phyloP scores from a whole-genome alignment of 1,140 invertebrate species.

The Pseudobourletiella spinata region DNA sequence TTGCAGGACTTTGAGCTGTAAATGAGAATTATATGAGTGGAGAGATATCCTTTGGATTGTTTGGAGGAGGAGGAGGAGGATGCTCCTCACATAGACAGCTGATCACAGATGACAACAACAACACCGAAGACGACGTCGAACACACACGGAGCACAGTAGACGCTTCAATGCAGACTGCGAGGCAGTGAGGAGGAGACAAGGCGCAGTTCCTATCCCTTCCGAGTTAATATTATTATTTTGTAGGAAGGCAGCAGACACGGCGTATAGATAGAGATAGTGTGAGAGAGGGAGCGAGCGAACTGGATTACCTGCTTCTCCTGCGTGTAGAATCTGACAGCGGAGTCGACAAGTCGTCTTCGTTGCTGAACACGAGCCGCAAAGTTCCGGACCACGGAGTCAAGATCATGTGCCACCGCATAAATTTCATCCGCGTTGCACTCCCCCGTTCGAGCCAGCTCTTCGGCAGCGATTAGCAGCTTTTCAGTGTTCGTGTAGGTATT shows the following conservation, averaged over 20 bases:
- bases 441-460: constrained; percentile 88
- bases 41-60: too few species aligned
- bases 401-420: constrained; percentile 79
- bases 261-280: not conserved
- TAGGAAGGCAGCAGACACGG: not conserved
- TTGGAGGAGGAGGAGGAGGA: too few species aligned
- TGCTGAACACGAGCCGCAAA: constrained; percentile 92
- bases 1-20: too few species aligned
- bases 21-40: too few species aligned
- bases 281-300: not conserved
- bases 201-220: too few species aligned
- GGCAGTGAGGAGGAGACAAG: too few species aligned
- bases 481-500: constrained; percentile 99
- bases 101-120: too few species aligned
- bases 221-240: not conserved
- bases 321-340: constrained; percentile 90
- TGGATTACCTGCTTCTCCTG: constrained; percentile 81
- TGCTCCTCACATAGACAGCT: too few species aligned
- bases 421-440: constrained; percentile 95
- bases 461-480: constrained; percentile 87
- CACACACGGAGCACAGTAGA: not conserved
- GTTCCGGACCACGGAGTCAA: constrained; percentile 82
- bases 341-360: constrained; percentile 74
- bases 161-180: not conserved
- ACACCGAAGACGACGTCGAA: not conserved